Evolutionary conservation across 92 coral and sea anemone genomes (phyloP), one percentile per base, ranked within the genome.

Genomic region (Heliopora coerulea): DNA sequence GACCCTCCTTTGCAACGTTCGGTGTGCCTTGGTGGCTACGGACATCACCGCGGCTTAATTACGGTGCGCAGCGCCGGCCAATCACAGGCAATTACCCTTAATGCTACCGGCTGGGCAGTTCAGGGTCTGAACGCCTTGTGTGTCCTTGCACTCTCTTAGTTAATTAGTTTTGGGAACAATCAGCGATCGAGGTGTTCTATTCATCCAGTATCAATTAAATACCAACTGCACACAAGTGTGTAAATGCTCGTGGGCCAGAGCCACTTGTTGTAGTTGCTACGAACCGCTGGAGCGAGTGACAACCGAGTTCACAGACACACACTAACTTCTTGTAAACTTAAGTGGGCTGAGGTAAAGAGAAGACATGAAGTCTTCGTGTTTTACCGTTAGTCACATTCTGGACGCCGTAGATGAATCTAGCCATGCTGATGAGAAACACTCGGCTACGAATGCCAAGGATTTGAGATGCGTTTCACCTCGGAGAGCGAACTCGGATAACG

Each of bases 401-500:
- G 63, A 70, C 31, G 33, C 20, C 12, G 21, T 13, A 3, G 41
- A 67, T 35, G 74, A 67, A 1, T 8, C 74, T 14, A n/a, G 41
- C 20, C 41, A 41, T 27, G 19, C 39, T 17, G 50, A 33, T 20
- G 62, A 52, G 11, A 37, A 37, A 11, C 42, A 37, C 4, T 37
- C 42, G 42, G 11, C 6, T 37, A 50, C 8, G 17, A 50, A 23
- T 17, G n/a, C 4, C 26, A 50, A 50, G 17, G 58, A 50, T 5
- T 50, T 23, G 14, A 7, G 30, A 23, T 13, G 25, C 15, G 17
- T 67, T 24, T 46, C 74, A 8, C 59, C 58, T 9, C 74, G 23
- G 74, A 54, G 59, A 67, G 0, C 74, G 8, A 50, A 62, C 62
- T 30, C 80, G 11, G 96, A 87, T 56, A 86, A 79, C 25, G 69